Base-by-base conservation (phyloP, 2,797 vertebrate species). In the Chelmon rostratus region DNA sequence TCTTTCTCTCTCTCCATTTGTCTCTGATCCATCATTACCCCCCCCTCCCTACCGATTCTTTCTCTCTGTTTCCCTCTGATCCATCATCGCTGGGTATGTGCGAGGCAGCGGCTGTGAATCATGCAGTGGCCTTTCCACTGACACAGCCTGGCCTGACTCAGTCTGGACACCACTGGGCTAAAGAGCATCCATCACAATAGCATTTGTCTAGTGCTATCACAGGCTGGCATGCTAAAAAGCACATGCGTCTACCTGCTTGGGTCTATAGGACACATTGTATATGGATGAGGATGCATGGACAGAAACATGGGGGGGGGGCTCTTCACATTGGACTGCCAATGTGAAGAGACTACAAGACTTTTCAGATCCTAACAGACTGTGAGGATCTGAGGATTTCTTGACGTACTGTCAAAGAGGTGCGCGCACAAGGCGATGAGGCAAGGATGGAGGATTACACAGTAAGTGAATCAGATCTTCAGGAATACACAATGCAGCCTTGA, bases 61-160 rank as follows among this genome's bases (percentile, higher is more conserved):
- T 65, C 52, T 61, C 52, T 63, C 15, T 0, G 16, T 61, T 57
- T 73, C 65, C 49, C 54, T 82, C 78, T 70, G 78, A 87, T 86
- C 52, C 73, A 87, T 86, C 76, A 83, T 85, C 19, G 1, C 50
- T 21, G 65, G 21, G 57, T 68, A 42, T 69, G 70, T 59, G 62
- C n/a, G 50, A 76, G 66, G 83, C 57, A 62, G 77, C 3, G 0
- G 71, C 70, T 62, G 64, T 90, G 88, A 89, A 90, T 92, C 89
- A 93, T 75, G 65, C 67, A 23, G 76, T 86, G 89, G 85, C 86
- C 89, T 91, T 92, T 91, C 78, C 81, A 80, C 77, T 85, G 87
- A 83, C 86, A 76, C 6, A 57, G 76, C 81, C 83, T 9, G 33
- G 80, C 58, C 73, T 86, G 89, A 92, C 90, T 87, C 78, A 28